Conservation (phyloP, 2,888 invertebrate species). For the Bombylius major region DNA sequence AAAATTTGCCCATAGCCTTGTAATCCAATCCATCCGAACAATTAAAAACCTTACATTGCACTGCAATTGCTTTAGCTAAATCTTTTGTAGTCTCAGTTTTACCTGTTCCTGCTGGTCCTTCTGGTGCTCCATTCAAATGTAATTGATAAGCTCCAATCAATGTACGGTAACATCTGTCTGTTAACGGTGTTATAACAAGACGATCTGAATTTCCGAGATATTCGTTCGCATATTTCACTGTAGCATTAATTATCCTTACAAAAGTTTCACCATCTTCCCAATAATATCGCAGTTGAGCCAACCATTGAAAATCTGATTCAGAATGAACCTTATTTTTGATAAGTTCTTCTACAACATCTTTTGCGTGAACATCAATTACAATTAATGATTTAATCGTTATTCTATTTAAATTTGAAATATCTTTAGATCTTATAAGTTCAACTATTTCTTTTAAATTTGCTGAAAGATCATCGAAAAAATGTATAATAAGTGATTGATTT, state of each 20-base stretch:
- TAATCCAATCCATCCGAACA: constrained; percentile 61
- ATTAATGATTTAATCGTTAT: constrained; percentile 57
- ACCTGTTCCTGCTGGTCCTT: constrained; percentile 73
- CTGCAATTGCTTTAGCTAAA: constrained; percentile 80
- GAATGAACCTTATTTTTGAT: constrained; percentile 39
- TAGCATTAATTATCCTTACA: constrained; percentile 54
- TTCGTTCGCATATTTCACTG: constrained; percentile 56
- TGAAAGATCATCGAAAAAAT: constrained; percentile 37
- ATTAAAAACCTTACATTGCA: constrained; percentile 67
- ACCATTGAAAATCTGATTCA: constrained; percentile 56
- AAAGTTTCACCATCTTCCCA: constrained; percentile 44
- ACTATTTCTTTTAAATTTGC: constrained; percentile 44
- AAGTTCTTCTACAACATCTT: constrained; percentile 50
- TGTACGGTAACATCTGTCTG: constrained; percentile 56
- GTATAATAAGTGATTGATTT: constrained; percentile 34
- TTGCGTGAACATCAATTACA: constrained; percentile 58
- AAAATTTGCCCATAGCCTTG: constrained; percentile 58
- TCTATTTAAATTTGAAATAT: constrained; percentile 43
- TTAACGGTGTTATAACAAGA: constrained; percentile 46
- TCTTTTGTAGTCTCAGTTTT: constrained; percentile 90
- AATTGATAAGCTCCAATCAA: constrained; percentile 57
- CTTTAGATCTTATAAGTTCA: constrained; percentile 43
- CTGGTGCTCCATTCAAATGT: constrained; percentile 55
- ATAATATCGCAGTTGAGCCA: constrained; percentile 58
- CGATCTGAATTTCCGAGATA: constrained; percentile 56